Evolutionary conservation across 1,140 invertebrate species (phyloP), one percentile per base, ranked within the genome.

Genomic region (Heliconius hewitsoni): DNA sequence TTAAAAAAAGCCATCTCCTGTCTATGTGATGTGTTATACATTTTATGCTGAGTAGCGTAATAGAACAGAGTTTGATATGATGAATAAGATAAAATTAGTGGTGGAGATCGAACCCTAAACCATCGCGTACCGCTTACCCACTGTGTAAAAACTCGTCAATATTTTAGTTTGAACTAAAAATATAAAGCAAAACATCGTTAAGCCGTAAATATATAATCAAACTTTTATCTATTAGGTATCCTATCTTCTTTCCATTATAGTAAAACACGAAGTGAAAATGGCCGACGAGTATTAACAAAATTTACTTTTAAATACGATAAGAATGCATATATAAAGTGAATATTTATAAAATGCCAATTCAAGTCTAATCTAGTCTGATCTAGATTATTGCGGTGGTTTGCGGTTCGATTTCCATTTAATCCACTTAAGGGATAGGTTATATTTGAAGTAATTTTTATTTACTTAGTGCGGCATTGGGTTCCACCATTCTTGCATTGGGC

Each of bases 241-340:
- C 60, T 30, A 30, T 66, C 60, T 66, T 66, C 60, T 16, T 60
- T 60, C n/a, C n/a, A 60, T 60, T 60, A 60, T 23, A 60, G n/a
- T 60, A 60, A 60, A 60, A 60, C 55, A 60, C n/a, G 55, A 60
- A 8, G 9, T 11, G 19, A 57, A 23, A 23, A n/a, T 57, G 19
- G 19, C 6, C 55, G 23, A 66, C 11, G n/a, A 66, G 27, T 8
- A 66, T 30, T 66, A 66, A 66, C 23, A 27, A 66, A 66, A 60
- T 60, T 60, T 23, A n/a, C 27, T 66, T 4, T 66, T 66, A 66
- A 66, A 66, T 27, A 66, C 60, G 60, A 66, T 66, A 66, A 66
- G 60, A 27, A 23, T 57, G 19, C 23, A n/a, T 57, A 23, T 23
- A 23, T 57, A 57, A 57, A 57, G 8, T 57, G 2, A 23, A 23